Base-by-base conservation (phyloP, 1,140 invertebrate species). In the Drosophila ironensis region DNA sequence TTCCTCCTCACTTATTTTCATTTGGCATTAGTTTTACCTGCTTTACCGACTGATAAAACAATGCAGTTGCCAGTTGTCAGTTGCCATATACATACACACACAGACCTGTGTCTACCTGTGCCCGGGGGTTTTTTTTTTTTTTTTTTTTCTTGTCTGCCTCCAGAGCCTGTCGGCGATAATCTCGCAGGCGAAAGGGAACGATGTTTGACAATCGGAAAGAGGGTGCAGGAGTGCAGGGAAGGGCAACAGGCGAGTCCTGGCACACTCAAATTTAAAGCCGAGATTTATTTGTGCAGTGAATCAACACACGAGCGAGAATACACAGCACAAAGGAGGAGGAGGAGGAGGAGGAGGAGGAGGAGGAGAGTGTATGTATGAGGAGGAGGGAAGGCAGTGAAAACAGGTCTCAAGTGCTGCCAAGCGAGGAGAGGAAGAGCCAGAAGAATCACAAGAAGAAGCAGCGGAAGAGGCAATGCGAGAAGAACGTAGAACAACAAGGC, bases 281-380 rank as follows among this genome's bases (percentile, higher is more conserved):
- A 84, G 78, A 84, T 84, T 84, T 84, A 84, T 86, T 84, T 84
- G 78, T 84, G 78, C 78, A 84, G 80, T 84, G 78, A 84, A 86
- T 84, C 78, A 77, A 84, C 75, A 72, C 33, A 72, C 45, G 42
- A 50, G 42, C 28, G 48, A 48, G 56, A 53, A 51, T 38, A 68
- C 53, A 54, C 33, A 72, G 41, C 28, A 66, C 44, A 77, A 56
- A 67, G 42, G 38, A 51, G 54, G 40, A 33, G 40, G 48, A 30
- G 17, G 35, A 54, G 14, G 17, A 25, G 45, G 28, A 42, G 28
- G 22, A 20, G 47, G 47, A 47, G 20, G n/a, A n/a, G n/a, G n/a
- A n/a, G n/a, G n/a, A n/a, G n/a, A n/a, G n/a, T n/a, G n/a, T n/a
- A n/a, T n/a, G n/a, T n/a, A n/a, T n/a, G 40, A 33, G 40, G 48